Evolutionary conservation across 1,140 invertebrate genomes (phyloP).

Genomic region (Mactra quadrangularis): DNA sequence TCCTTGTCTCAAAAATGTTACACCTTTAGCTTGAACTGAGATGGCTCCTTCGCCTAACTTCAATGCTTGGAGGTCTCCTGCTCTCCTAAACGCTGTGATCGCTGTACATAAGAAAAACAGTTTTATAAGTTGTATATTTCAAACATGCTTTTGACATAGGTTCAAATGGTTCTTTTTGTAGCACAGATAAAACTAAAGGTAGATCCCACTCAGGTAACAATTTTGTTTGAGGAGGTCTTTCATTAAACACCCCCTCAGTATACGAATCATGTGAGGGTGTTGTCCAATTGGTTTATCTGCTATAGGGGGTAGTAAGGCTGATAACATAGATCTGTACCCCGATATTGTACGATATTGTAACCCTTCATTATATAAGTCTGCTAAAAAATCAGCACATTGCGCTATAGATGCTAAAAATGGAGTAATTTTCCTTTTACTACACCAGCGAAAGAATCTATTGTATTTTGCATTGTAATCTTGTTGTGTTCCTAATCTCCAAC

Average conservation of each 20-base stretch:
- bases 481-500: slow-evolving; percentile 51
- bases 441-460: slow-evolving; percentile 49
- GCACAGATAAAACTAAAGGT: slow-evolving; percentile 23
- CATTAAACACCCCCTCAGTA: slow-evolving; percentile 56
- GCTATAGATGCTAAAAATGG: slow-evolving; percentile 38
- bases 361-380: slow-evolving; percentile 19
- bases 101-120: slow-evolving; percentile 48
- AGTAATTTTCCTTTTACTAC: slow-evolving; percentile 53
- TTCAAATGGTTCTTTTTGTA: slow-evolving; percentile 58
- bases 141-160: slow-evolving; percentile 26
- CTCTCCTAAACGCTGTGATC: slow-evolving; percentile 29
- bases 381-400: slow-evolving; percentile 37
- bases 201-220: slow-evolving; percentile 63
- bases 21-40: neutral
- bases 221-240: slow-evolving; percentile 16
- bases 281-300: slow-evolving; percentile 45
- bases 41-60: neutral
- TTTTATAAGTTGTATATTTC: slow-evolving; percentile 51
- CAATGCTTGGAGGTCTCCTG: slow-evolving; percentile 28
- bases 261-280: slow-evolving; percentile 52
- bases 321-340: slow-evolving; percentile 61
- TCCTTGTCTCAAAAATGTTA: slow-evolving; percentile 40
- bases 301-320: slow-evolving; percentile 40
- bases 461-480: slow-evolving; percentile 46
- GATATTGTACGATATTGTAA: slow-evolving; percentile 48